Conservation (phyloP, 2,113 vertebrate species). For the Smithornis capensis region DNA sequence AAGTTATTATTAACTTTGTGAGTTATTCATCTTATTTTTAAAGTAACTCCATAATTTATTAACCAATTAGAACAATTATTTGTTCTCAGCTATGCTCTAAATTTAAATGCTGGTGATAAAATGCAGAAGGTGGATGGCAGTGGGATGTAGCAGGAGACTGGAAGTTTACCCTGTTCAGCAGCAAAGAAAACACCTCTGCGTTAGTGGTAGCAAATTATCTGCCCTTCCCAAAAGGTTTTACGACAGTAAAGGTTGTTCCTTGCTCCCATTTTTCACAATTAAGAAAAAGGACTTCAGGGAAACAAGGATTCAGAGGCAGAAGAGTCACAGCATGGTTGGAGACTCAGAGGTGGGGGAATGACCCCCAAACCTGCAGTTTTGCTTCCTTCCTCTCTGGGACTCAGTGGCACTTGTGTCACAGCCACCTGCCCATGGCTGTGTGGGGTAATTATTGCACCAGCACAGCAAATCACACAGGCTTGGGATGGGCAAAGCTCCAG, state of each 20-base stretch:
- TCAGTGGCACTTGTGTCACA: background rate
- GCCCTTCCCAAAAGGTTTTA: background rate
- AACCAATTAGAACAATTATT: background rate
- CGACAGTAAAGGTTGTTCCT: background rate
- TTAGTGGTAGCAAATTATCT: background rate
- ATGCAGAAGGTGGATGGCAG: too few species aligned
- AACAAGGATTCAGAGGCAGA: background rate
- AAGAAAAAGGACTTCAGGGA: background rate
- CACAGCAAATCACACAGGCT: background rate
- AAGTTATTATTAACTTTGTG: too few species aligned
- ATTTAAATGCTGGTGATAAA: background rate
- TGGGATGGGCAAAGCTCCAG: background rate
- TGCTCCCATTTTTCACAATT: background rate
- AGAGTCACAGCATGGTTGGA: too few species aligned
- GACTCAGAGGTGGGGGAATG: background rate
- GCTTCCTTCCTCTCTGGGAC: too few species aligned
- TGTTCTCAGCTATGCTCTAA: background rate
- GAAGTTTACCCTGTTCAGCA: background rate
- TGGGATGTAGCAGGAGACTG: background rate
- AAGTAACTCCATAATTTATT: background rate
- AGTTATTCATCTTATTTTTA: background rate
- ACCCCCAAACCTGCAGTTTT: background rate
- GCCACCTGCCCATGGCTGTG: too few species aligned
- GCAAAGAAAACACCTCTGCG: fast-evolving
- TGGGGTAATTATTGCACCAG: background rate